Evolutionary conservation across 2,797 vertebrate species (phyloP), one percentile per base, ranked within the genome.

Genomic region (Phalanger gymnotis): DNA sequence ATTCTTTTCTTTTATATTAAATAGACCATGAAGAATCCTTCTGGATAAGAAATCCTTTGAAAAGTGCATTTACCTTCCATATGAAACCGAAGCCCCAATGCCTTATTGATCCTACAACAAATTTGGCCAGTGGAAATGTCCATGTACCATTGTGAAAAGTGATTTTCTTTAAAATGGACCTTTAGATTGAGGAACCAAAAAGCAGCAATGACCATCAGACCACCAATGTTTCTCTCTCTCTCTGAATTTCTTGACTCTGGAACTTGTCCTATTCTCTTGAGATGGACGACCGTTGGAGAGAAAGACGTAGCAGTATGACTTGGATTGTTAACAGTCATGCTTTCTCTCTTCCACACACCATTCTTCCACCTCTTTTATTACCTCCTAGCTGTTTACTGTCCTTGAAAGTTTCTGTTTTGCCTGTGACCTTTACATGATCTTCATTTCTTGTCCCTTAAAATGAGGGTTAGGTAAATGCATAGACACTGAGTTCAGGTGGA

Each of bases 1-100:
- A 47, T 7, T 40, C 66, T 81, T 81, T 51, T 27, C 40, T 51
- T 81, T 81, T 25, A 81, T 40, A 87, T 95, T 94, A 92, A 87
- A 94, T 94, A 96, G 47, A 56, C 12, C 91, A 61, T 93, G 31
- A 92, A 90, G 61, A 0, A 94, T 94, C 51, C 10, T 89, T 34
- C 52, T 27, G 0, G 28, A 1, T 92, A 4, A 96, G 55, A 34
- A 92, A 4, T 31, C 92, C 66, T 92, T 54, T 73, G 28, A 95
- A n/a, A 95, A 92, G 57, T 40, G 53, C 94, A 58, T 54, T 95
- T 81, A 90, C 31, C 57, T 5, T 90, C 94, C 94, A 81, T 96
- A 34, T 92, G 81, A 91, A 96, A 94, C 13, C 66, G 81, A 93
- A 16, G 3, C 56, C 34, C 89, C 0, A 90, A 30, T 92, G 14